phyloP scores from a whole-genome alignment of 2,888 invertebrate species.

The Phyllotreta striolata region DNA sequence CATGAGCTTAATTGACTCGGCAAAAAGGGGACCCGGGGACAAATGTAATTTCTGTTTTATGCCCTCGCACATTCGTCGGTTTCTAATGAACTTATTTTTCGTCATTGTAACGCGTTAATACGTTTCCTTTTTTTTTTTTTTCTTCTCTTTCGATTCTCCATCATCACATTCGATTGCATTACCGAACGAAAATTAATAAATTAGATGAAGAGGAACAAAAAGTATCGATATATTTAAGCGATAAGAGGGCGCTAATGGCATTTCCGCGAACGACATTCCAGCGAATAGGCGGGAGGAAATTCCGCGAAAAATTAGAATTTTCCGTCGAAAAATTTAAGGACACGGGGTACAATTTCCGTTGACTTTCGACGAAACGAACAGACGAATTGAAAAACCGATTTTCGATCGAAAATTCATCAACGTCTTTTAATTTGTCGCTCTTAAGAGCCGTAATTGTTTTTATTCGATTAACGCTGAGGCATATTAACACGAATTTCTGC shows the following conservation, averaged over 20 bases:
- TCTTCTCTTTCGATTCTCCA: too few species aligned
- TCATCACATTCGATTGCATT: too few species aligned
- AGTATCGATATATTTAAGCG: slow-evolving; percentile 9
- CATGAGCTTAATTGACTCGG: slow-evolving; percentile 57
- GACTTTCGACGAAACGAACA: slow-evolving; percentile 55
- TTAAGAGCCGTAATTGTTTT: slow-evolving; percentile 47
- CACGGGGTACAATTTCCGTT: slow-evolving; percentile 56
- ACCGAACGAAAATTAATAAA: too few species aligned
- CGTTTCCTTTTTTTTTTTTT: neutral
- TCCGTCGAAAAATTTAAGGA: slow-evolving; percentile 51
- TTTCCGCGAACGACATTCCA: too few species aligned
- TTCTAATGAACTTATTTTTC: slow-evolving; percentile 25
- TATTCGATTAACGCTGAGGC: slow-evolving; percentile 45
- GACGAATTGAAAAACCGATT: slow-evolving; percentile 54
- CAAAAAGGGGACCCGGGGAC: slow-evolving; percentile 35
- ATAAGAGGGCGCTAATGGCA: too few species aligned
- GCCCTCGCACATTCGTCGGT: slow-evolving; percentile 24
- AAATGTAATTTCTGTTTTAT: slow-evolving; percentile 37
- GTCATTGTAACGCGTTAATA: slow-evolving; percentile 4
- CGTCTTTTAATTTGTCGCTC: slow-evolving; percentile 50
- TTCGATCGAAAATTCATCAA: slow-evolving; percentile 51
- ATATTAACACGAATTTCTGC: slow-evolving; percentile 42
- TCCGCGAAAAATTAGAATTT: slow-evolving; percentile 41
- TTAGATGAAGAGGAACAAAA: neutral
- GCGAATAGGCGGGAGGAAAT: too few species aligned